phyloP scores from a whole-genome alignment of 2,888 invertebrate genomes.

The Gisinianus flammeolus region DNA sequence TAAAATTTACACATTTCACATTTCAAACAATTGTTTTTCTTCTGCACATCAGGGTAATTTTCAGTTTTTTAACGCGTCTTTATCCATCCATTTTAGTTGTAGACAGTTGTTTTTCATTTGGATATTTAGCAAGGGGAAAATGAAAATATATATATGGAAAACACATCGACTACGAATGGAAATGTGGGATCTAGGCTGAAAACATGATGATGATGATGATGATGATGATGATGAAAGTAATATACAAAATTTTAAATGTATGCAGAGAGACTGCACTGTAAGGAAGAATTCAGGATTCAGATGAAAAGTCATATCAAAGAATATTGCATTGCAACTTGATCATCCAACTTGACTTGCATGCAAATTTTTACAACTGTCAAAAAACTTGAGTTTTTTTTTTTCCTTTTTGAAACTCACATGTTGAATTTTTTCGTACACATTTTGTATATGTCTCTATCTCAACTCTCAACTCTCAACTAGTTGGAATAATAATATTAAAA shows the following conservation, averaged over 20 bases:
- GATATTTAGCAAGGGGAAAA: not conserved
- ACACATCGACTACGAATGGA: no score
- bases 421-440: not conserved
- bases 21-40: not conserved
- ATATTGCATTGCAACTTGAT: not conserved
- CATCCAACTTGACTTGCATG: conserved; percentile 29
- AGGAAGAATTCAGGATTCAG: not conserved
- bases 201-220: no score
- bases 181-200: no score
- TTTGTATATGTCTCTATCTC: not conserved
- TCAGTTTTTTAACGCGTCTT: not conserved
- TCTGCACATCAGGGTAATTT: not conserved
- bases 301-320: not conserved
- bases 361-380: conserved; percentile 17
- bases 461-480: not conserved
- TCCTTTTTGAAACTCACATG: conserved; percentile 1
- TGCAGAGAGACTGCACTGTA: no score
- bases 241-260: no score
- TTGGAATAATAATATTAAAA: not conserved
- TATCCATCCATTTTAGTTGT: not conserved
- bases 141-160: no score
- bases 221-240: no score
- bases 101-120: no score
- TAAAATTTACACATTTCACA: not conserved
- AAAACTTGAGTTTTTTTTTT: conserved; percentile 10